These are phyloP conservation scores for Diaperis boleti DNA, from an alignment of 2,888 invertebrate genomes.

Conservation along the genomic window DNA sequence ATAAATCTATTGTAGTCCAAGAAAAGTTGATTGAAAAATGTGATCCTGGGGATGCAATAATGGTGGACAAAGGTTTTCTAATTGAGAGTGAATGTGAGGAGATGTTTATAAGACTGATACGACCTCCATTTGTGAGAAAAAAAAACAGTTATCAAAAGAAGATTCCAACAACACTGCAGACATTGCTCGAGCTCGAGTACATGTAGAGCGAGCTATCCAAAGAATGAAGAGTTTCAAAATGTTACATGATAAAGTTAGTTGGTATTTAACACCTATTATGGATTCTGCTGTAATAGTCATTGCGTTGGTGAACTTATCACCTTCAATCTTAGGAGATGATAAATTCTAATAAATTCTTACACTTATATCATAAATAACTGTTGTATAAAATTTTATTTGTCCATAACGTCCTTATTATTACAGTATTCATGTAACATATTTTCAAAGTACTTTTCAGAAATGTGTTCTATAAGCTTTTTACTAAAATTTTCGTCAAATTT, in stretches of 20 bases:
- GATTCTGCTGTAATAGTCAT: constrained; percentile 19
- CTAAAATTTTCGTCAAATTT: no score
- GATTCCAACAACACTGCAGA: constrained; percentile 35
- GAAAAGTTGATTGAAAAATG: constrained; percentile 20
- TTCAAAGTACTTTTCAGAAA: no score
- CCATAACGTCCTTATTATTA: no score
- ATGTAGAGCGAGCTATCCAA: constrained; percentile 26
- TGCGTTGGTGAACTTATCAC: constrained; percentile 10
- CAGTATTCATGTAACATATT: no score
- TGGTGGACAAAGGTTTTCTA: constrained; percentile 43
- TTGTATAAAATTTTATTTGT: no score
- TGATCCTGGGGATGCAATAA: constrained; percentile 26
- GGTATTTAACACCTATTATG: constrained; percentile 6
- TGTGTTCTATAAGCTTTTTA: no score
- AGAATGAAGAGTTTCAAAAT: constrained; percentile 38
- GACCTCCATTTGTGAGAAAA: constrained; percentile 42
- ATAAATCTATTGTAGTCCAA: constrained; percentile 35
- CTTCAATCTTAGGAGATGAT: constrained; percentile 22
- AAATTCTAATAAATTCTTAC: no score
- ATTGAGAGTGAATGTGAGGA: constrained; percentile 33
- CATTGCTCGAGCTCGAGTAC: constrained; percentile 43
- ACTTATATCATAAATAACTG: no score
- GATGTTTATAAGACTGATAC: constrained; percentile 31
- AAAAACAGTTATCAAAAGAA: constrained; percentile 33
- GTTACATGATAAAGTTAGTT: constrained; percentile 5